Evolutionary conservation across 2,797 vertebrate species (phyloP).

Genomic region (Eulemur rubriventer): DNA sequence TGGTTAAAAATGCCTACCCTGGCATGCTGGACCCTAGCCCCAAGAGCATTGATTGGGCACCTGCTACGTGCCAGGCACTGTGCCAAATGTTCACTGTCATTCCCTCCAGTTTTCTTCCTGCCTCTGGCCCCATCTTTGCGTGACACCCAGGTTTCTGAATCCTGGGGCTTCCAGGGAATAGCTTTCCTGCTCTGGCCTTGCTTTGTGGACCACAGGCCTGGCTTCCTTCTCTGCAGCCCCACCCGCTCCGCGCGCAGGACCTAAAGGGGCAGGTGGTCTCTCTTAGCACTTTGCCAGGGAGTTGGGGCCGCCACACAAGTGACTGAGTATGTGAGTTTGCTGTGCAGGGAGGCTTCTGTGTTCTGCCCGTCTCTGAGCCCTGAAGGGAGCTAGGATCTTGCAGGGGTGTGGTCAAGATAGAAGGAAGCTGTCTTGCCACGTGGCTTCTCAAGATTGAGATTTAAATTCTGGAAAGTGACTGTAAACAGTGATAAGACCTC

Average conservation of each 20-base stretch:
- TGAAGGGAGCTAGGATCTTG: neutral
- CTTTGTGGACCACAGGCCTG: neutral
- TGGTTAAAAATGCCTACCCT: neutral
- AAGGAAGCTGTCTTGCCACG: neutral
- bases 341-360: neutral
- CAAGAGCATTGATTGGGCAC: neutral
- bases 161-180: neutral
- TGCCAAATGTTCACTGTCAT: neutral
- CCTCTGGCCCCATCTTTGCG: neutral
- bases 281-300: neutral
- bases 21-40: neutral
- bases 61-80: neutral
- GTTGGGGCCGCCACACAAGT: neutral
- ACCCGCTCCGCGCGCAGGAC: neutral
- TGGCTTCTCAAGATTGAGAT: neutral
- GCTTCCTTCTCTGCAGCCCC: neutral
- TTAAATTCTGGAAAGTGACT: slow-evolving; percentile 1
- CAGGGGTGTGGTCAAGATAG: neutral
- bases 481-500: neutral
- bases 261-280: neutral
- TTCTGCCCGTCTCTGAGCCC: neutral
- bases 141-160: neutral
- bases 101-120: neutral
- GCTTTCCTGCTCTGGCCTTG: neutral
- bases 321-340: neutral